These are phyloP conservation scores for Lamellibrachia satsuma DNA, from an alignment of 2,888 invertebrate genomes.

Conservation along the genomic window DNA sequence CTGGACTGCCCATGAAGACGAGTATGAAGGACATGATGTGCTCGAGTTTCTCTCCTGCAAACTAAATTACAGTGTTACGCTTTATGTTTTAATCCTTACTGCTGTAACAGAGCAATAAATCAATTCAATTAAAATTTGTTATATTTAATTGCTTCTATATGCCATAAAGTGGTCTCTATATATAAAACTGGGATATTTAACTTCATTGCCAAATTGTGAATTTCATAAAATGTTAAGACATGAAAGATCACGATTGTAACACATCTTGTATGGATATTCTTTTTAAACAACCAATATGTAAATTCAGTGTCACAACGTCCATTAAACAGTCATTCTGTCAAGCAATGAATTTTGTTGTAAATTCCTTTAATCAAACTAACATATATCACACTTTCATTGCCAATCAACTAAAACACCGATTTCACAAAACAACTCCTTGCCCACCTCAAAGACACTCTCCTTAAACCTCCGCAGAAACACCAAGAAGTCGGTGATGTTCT, in stretches of 20 bases:
- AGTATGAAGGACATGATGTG: slow-evolving; percentile 74
- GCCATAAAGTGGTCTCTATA: neutral
- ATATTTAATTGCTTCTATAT: too few species aligned
- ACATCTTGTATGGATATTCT: neutral
- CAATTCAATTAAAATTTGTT: too few species aligned
- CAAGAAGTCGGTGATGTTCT: slow-evolving; percentile 85
- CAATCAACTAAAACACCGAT: neutral
- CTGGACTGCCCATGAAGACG: slow-evolving; percentile 86
- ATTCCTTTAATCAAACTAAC: too few species aligned
- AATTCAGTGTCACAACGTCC: neutral
- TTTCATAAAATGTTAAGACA: neutral
- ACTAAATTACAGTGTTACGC: slow-evolving; percentile 36
- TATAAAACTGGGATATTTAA: neutral
- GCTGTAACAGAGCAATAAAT: too few species aligned
- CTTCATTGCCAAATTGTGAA: neutral
- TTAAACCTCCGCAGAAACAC: slow-evolving; percentile 71
- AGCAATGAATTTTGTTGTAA: too few species aligned
- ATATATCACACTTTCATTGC: neutral
- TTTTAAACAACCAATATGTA: neutral
- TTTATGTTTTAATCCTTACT: too few species aligned
- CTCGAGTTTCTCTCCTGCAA: slow-evolving; percentile 53
- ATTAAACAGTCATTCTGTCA: too few species aligned
- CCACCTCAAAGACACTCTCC: slow-evolving; percentile 60
- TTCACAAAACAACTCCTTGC: neutral
- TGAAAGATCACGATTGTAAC: neutral